Conservation (phyloP, 1,140 invertebrate species). For the Armadillidium nasatum region DNA sequence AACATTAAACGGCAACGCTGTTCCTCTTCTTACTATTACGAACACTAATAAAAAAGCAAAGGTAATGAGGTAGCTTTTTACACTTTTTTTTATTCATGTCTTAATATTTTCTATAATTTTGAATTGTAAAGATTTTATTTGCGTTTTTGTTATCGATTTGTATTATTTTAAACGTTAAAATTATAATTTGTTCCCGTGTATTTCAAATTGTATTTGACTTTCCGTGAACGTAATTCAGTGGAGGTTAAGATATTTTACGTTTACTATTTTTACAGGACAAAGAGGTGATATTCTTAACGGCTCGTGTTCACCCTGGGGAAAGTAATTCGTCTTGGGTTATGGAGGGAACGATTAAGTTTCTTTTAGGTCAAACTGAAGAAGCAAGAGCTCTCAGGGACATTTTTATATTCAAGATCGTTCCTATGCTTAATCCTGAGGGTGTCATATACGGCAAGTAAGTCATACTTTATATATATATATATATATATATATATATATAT, state of each 20-base stretch:
- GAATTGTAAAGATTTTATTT: no score
- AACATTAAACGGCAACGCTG: constrained; percentile 68
- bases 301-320: constrained; percentile 82
- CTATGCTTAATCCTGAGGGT: constrained; percentile 83
- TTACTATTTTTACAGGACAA: constrained; percentile 53
- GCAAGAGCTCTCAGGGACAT: constrained; percentile 61
- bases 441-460: constrained; percentile 83
- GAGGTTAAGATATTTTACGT: no score
- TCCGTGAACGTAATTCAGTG: no score
- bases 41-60: constrained; percentile 43
- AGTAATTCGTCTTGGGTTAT: constrained; percentile 85
- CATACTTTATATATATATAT: no score
- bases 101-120: no score
- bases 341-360: constrained; percentile 69
- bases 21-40: constrained; percentile 76
- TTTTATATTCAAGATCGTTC: constrained; percentile 80
- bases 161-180: no score
- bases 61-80: no score
- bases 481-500: no score
- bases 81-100: no score
- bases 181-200: no score
- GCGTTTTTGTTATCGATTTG: no score
- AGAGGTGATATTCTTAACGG: constrained; percentile 68
- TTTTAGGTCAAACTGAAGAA: constrained; percentile 59
- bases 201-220: no score